Base-by-base conservation (phyloP, 2,113 vertebrate genomes). In the Acanthochromis polyacanthus region DNA sequence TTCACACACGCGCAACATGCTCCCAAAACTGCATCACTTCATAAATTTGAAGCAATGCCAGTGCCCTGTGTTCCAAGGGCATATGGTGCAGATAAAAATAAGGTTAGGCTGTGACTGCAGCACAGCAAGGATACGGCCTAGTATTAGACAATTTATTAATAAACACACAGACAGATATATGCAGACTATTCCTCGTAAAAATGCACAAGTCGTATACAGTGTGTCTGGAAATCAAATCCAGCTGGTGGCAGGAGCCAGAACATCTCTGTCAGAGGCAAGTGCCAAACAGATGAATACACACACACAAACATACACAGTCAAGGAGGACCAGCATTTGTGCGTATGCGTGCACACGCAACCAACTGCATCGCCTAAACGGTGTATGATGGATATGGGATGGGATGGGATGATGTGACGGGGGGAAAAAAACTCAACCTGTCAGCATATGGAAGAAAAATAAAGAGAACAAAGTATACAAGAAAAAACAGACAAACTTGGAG, bases 181-280 rank as follows among this genome's bases (percentile, higher is more conserved):
- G 53, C 28, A 48, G 43, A 28, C 16, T 61, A 66, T 22, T 71
- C 30, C 60, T 53, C 25, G 0, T 53, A 50, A 52, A 66, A 52
- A 60, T 55, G 53, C 12, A 46, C 4, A n/a, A 10, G 36, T 7
- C 11, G 7, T 51, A 4, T 50, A 48, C 40, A 43, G 40, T 14
- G 40, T 61, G 64, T 72, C 22, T 85, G 55, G 50, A 65, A 78
- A 78, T 78, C 23, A 64, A 46, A 74, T 69, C 59, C 46, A 75
- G 53, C 64, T 63, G 58, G 45, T 68, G 17, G 50, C 57, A 63
- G 51, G 32, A 68, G 23, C 53, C 52, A 56, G 36, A 65, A 70
- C 40, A 73, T 59, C 28, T 9, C 66, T 62, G 43, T 71, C 56
- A 60, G 50, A 63, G 6, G 66, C 45, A 68, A 23, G 16, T 60